Evolutionary conservation across 2,888 invertebrate species (phyloP), one percentile per base, ranked within the genome.

Genomic region (Mythimna albipuncta): DNA sequence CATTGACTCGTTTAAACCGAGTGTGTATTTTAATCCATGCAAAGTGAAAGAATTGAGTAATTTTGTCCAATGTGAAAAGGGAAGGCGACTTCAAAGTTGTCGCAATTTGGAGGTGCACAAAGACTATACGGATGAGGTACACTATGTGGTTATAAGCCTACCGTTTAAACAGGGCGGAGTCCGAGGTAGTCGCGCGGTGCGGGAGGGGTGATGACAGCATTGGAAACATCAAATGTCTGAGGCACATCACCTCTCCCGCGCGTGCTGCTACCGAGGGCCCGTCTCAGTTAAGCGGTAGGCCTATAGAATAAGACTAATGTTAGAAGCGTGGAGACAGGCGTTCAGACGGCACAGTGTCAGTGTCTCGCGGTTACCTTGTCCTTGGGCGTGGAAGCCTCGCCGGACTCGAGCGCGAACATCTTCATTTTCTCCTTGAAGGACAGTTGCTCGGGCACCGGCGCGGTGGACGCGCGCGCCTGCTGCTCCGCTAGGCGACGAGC

Each of bases 361-460:
- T 78, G 70, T 62, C 79, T 58, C 52, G 71, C 38, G 70, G 80
- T 79, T 87, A 95, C 96, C 97, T 99, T 99, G 93, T 99, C 99
- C 95, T 98, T 98, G 83, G 99, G 99, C 78, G 99, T 99, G 90
- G 98, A 97, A 88, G 98, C 97, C 91, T 99, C 99, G 58, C 99
- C 99, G 19, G 99, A 98, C 96, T 99, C 99, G 95, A 98, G 97
- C 59, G 99, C 99, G 96, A 99, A 99, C 98, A 99, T 99, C 96
- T 99, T 99, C 99, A 99, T 99, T 96, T 99, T 99, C 94, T 99
- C 99, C 93, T 99, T 98, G 96, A 99, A 99, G 73, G 99, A 99
- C 78, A 99, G 97, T 89, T 99, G 99, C 92, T 99, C 99, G 3
- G 99, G 99, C 79, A 98, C 97, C 70, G 98, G 97, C 83, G 97